phyloP scores from a whole-genome alignment of 2,113 vertebrate genomes.

The Rhadina sibilatrix region DNA sequence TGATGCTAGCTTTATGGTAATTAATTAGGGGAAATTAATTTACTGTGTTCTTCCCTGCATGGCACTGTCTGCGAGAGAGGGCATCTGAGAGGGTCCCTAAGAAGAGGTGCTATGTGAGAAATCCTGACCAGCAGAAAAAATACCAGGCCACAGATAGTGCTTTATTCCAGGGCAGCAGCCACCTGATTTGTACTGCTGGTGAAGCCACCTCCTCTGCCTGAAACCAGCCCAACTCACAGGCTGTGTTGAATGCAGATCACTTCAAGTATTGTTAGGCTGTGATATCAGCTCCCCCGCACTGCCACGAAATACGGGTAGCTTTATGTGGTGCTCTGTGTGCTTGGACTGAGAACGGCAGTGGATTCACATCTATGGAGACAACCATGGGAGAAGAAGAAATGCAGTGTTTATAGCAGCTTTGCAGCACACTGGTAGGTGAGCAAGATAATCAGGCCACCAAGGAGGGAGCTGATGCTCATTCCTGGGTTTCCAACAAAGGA shows the following conservation, averaged over 20 bases:
- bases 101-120: neutral
- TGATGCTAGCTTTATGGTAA: neutral
- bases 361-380: neutral
- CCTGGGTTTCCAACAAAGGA: neutral
- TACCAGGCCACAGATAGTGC: neutral
- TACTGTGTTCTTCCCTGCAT: neutral
- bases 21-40: neutral
- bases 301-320: neutral
- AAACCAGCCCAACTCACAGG: neutral
- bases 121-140: neutral
- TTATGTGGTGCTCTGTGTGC: neutral
- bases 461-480: neutral
- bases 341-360: neutral
- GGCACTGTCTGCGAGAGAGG: neutral
- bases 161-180: neutral
- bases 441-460: neutral
- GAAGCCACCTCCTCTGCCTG: neutral
- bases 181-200: neutral
- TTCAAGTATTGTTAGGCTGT: neutral
- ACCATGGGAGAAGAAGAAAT: neutral
- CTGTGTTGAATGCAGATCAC: neutral
- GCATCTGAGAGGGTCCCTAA: neutral
- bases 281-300: neutral
- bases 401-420: neutral
- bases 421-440: rapidly evolving